Conservation (phyloP, 2,888 invertebrate species). For the Mechanitis messenoides region DNA sequence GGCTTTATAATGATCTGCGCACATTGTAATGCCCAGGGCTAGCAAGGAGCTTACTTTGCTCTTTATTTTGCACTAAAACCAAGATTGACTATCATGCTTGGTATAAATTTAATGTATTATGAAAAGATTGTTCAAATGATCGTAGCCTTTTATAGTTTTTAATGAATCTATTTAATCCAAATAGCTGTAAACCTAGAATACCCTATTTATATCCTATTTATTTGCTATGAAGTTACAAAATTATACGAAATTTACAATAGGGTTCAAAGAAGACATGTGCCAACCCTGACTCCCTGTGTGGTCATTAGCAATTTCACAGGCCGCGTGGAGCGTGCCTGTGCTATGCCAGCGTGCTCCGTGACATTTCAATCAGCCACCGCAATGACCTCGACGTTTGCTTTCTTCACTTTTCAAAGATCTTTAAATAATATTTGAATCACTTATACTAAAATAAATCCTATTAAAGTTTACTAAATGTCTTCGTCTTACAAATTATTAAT, state of each 20-base stretch:
- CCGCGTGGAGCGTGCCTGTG: constrained; percentile 15
- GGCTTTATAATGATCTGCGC: constrained; percentile 32
- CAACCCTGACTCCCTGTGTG: constrained; percentile 15
- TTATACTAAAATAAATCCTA: no score
- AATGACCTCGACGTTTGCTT: constrained; percentile 4
- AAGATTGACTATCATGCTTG: background rate
- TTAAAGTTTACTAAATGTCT: background rate
- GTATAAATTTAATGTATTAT: no score
- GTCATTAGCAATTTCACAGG: constrained; percentile 37
- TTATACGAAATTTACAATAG: background rate
- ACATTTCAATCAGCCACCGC: constrained; percentile 20
- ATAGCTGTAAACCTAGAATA: no score
- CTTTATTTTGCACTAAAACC: background rate
- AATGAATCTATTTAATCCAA: no score
- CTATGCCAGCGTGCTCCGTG: constrained; percentile 23
- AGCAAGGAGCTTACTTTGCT: background rate
- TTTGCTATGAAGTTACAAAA: background rate
- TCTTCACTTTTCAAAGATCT: no score
- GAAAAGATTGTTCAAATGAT: no score
- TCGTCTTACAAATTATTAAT: background rate
- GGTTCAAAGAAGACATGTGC: background rate
- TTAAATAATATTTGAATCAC: no score
- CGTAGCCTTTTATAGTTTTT: no score
- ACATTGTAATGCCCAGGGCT: constrained; percentile 1
- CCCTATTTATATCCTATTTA: no score